These are phyloP conservation scores for Priocnemis perturbator DNA, from an alignment of 2,888 invertebrate species.

Conservation along the genomic window DNA sequence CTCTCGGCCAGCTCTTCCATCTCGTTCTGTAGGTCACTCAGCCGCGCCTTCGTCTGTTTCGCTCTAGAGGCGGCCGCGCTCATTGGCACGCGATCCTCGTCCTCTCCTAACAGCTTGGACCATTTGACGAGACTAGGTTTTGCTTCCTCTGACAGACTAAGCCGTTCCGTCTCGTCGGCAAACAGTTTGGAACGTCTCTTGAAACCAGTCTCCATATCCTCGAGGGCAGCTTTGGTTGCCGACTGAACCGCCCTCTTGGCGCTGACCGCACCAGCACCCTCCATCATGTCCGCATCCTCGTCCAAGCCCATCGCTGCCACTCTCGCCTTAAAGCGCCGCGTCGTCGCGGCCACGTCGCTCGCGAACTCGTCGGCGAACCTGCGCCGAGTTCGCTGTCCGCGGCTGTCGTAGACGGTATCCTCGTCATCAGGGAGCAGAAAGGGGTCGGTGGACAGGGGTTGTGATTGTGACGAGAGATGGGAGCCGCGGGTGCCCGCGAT, in stretches of 20 bases:
- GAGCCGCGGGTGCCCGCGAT: conserved; percentile 16
- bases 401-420: conserved; percentile 81
- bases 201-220: conserved; percentile 77
- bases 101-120: conserved; percentile 78
- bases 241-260: conserved; percentile 54
- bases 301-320: conserved; percentile 80
- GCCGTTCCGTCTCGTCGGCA: conserved; percentile 51
- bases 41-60: conserved; percentile 81
- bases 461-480: conserved; percentile 51
- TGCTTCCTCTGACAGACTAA: conserved; percentile 47
- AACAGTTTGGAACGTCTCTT: conserved; percentile 73
- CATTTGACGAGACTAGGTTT: conserved; percentile 80
- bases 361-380: conserved; percentile 73
- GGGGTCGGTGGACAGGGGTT: conserved; percentile 48
- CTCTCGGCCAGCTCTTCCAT: conserved; percentile 84
- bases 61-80: conserved; percentile 82
- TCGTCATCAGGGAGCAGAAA: conserved; percentile 72
- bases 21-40: conserved; percentile 85
- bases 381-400: conserved; percentile 76
- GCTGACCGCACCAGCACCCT: conserved; percentile 35
- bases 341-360: conserved; percentile 75
- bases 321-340: conserved; percentile 76
- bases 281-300: conserved; percentile 70
- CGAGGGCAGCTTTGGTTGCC: conserved; percentile 61
- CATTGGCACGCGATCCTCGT: conserved; percentile 50